These are phyloP conservation scores for Trematomus bernacchii DNA, from an alignment of 2,797 vertebrate genomes.

Conservation along the genomic window DNA sequence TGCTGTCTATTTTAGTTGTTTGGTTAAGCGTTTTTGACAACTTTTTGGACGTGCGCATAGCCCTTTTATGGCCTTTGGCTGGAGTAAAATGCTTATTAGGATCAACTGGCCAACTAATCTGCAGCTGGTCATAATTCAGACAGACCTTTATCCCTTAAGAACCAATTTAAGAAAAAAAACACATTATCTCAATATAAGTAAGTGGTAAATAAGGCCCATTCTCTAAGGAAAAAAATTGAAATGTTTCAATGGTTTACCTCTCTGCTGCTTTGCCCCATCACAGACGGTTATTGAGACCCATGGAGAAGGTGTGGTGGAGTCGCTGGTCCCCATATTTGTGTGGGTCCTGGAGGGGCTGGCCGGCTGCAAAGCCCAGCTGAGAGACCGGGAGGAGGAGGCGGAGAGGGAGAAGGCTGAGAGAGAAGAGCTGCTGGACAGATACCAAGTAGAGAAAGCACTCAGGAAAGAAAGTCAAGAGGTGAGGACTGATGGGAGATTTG, in stretches of 20 bases:
- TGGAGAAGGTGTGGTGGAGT: constrained; percentile 86
- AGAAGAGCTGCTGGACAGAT: constrained; percentile 81
- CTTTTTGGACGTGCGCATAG: too few species aligned
- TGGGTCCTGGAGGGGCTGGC: constrained; percentile 88
- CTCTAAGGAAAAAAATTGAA: not conserved
- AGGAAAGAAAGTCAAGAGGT: constrained; percentile 87
- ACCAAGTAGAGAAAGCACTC: constrained; percentile 79
- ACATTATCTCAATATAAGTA: too few species aligned
- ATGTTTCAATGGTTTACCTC: not conserved
- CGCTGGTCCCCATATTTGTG: constrained; percentile 86
- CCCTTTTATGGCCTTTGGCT: too few species aligned
- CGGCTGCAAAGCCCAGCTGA: constrained; percentile 83
- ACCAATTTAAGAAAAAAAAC: too few species aligned
- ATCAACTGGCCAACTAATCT: too few species aligned
- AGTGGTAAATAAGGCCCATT: not conserved
- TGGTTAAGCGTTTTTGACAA: too few species aligned
- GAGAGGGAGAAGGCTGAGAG: constrained; percentile 82
- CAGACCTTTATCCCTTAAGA: too few species aligned
- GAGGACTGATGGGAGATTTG: constrained; percentile 23
- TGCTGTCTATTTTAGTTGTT: too few species aligned
- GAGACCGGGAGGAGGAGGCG: constrained; percentile 81
- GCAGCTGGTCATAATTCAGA: too few species aligned
- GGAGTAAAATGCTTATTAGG: too few species aligned
- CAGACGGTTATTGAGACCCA: constrained; percentile 85
- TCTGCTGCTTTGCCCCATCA: constrained; percentile 13